phyloP scores from a whole-genome alignment of 1,140 invertebrate species.

The Medauroidea extradentata region DNA sequence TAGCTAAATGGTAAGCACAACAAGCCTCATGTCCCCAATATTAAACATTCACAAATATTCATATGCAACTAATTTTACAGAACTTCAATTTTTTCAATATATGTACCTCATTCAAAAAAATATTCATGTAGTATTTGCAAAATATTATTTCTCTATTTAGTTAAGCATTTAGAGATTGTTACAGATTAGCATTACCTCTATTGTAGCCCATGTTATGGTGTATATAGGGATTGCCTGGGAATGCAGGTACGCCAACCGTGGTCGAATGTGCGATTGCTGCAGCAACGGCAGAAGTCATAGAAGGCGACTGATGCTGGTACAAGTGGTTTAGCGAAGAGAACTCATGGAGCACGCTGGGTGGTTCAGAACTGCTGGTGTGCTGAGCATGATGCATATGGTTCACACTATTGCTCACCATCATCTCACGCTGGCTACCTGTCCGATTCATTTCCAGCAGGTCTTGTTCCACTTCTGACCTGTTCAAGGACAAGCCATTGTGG shows the following conservation, averaged over 20 bases:
- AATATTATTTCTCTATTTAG: too few relatives aligned
- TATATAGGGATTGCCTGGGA: slow-evolving; percentile 12
- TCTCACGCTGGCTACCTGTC: background rate
- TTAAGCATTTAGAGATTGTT: background rate
- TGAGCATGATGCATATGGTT: slow-evolving; percentile 3
- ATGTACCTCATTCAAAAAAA: too few relatives aligned
- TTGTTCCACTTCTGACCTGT: background rate
- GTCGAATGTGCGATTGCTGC: slow-evolving; percentile 14
- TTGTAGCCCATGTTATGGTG: slow-evolving; percentile 12
- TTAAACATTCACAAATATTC: too few relatives aligned
- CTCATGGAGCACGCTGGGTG: background rate
- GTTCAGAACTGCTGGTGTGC: slow-evolving; percentile 1
- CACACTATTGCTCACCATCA: too few relatives aligned
- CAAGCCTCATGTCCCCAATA: too few relatives aligned
- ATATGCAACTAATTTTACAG: too few relatives aligned
- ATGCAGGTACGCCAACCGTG: slow-evolving; percentile 11
- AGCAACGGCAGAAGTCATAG: slow-evolving; percentile 11
- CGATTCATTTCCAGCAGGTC: slow-evolving; percentile 3
- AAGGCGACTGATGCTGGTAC: background rate
- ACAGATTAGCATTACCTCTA: slow-evolving; percentile 6
- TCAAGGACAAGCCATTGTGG: background rate
- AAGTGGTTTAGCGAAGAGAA: slow-evolving; percentile 12
- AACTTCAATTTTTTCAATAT: too few relatives aligned
- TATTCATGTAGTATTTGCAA: too few relatives aligned
- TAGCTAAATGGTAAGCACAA: too few relatives aligned